Evolutionary conservation across 2,113 vertebrate species (phyloP).

Genomic region (Vidua chalybeata): DNA sequence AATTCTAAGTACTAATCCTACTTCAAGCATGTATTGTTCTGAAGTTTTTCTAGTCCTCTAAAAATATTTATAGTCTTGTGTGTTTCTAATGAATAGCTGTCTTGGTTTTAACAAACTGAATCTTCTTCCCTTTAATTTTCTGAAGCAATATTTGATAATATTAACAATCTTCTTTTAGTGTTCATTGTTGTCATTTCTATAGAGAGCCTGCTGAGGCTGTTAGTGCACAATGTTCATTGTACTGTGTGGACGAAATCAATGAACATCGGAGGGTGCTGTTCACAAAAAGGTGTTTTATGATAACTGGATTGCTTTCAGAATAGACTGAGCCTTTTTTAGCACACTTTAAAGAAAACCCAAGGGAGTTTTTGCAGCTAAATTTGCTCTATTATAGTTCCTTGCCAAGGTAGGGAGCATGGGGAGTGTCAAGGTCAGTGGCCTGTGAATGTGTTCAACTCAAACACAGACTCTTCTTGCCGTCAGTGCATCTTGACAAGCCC

Average conservation of each 20-base stretch:
- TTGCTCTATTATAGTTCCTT: neutral
- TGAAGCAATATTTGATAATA: neutral
- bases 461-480: neutral
- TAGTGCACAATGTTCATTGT: neutral
- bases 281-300: neutral
- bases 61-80: neutral
- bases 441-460: neutral
- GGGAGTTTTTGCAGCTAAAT: neutral
- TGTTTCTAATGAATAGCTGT: neutral
- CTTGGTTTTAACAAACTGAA: neutral
- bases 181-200: neutral
- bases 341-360: neutral
- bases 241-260: neutral
- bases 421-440: neutral
- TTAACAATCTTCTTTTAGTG: neutral
- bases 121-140: neutral
- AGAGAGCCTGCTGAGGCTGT: neutral
- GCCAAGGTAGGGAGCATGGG: neutral
- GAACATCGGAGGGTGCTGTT: neutral
- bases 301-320: neutral
- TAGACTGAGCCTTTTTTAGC: neutral
- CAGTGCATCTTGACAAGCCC: slow-evolving; percentile 29
- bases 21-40: neutral
- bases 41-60: neutral
- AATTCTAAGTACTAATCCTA: neutral